Conservation (phyloP, 2,888 invertebrate species). For the Amorpha juglandis region DNA sequence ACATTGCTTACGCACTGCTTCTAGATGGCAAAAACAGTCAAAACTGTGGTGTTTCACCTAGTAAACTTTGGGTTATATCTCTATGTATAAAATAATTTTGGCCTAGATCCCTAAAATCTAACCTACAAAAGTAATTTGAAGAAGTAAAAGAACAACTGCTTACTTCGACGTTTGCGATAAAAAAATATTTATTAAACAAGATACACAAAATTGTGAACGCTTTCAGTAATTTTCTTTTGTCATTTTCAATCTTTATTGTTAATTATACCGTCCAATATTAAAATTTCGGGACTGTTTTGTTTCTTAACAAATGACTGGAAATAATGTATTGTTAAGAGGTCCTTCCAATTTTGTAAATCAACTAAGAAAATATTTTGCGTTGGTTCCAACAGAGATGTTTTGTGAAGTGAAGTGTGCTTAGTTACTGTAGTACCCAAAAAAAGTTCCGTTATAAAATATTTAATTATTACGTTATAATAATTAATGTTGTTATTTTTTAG, state of each 20-base stretch:
- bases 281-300: constrained; percentile 7
- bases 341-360: constrained; percentile 12
- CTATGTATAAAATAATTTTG: too few relatives aligned
- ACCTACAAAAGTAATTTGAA: not conserved
- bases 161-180: not conserved
- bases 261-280: not conserved
- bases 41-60: too few relatives aligned
- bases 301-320: constrained; percentile 9
- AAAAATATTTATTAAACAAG: not conserved
- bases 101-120: too few relatives aligned
- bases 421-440: not conserved
- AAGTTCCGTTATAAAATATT: too few relatives aligned
- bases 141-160: not conserved
- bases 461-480: too few relatives aligned
- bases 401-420: constrained; percentile 7
- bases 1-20: too few relatives aligned
- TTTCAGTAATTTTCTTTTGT: not conserved
- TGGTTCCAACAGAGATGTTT: not conserved
- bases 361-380: constrained; percentile 20
- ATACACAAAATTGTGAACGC: not conserved
- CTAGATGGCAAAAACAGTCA: too few relatives aligned
- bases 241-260: not conserved
- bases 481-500: too few relatives aligned
- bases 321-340: constrained; percentile 22
- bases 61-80: too few relatives aligned